phyloP scores from a whole-genome alignment of 1,140 invertebrate genomes.

The Microplitis mediator region DNA sequence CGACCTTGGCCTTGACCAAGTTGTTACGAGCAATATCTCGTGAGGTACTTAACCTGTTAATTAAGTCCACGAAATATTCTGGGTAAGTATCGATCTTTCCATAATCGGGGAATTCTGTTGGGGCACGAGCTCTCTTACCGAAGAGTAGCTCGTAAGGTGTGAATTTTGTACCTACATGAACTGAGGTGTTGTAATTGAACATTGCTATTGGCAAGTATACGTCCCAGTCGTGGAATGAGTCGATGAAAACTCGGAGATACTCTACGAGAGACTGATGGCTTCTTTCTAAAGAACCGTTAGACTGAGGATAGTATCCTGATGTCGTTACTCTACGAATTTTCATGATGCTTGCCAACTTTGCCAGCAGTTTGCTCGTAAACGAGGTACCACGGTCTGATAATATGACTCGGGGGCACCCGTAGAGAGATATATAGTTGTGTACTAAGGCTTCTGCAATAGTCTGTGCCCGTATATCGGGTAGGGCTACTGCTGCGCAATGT shows the following conservation, averaged over 20 bases:
- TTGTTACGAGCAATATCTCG: neutral
- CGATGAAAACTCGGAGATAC: neutral
- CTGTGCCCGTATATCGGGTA: slow-evolving; percentile 36
- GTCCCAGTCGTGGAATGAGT: neutral
- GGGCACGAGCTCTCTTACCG: neutral
- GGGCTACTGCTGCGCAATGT: slow-evolving; percentile 28
- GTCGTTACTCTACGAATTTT: slow-evolving; percentile 16
- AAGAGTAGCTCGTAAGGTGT: slow-evolving; percentile 7
- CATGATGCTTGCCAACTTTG: slow-evolving; percentile 36
- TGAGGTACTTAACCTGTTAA: neutral
- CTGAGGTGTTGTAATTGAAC: slow-evolving; percentile 3
- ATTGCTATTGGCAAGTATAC: slow-evolving; percentile 8
- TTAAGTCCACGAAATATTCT: neutral
- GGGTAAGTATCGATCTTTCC: neutral
- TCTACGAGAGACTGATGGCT: neutral
- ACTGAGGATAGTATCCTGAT: slow-evolving; percentile 20
- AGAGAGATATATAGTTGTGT: slow-evolving; percentile 22
- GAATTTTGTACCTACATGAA: slow-evolving; percentile 6
- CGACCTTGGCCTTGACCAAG: neutral
- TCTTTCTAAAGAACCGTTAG: slow-evolving; percentile 6
- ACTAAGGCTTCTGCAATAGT: slow-evolving; percentile 37
- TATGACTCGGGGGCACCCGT: slow-evolving; percentile 38
- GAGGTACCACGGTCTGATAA: slow-evolving; percentile 40
- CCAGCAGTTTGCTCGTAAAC: slow-evolving; percentile 35
- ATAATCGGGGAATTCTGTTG: neutral